phyloP scores from a whole-genome alignment of 2,888 invertebrate genomes.

The Drosophila bunnanda region DNA sequence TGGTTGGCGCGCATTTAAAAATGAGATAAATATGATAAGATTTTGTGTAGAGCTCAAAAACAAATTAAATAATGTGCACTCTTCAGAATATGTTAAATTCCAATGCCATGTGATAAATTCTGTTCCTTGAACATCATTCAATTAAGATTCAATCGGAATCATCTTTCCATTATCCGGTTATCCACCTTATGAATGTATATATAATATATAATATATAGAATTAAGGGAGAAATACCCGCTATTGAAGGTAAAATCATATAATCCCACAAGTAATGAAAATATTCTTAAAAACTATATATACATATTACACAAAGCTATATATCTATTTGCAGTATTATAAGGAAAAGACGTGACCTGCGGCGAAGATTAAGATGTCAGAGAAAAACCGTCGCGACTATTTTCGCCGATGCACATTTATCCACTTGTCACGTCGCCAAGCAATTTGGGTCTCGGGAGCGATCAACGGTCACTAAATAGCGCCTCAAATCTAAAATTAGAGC shows the following conservation, averaged over 20 bases:
- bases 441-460: conserved; percentile 25
- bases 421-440: conserved; percentile 66
- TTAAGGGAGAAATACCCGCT: background rate
- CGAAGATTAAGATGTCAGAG: conserved; percentile 22
- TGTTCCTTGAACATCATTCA: background rate
- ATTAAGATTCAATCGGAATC: background rate
- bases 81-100: background rate
- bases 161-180: background rate
- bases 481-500: conserved; percentile 38
- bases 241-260: too few relatives aligned
- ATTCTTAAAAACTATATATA: background rate
- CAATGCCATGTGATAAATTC: accelerated
- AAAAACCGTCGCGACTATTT: conserved; percentile 21
- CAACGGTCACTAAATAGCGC: conserved; percentile 32
- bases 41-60: background rate
- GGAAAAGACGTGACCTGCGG: conserved; percentile 15
- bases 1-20: background rate
- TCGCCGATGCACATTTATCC: conserved; percentile 14
- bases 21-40: accelerated
- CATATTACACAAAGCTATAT: background rate
- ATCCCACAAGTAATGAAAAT: background rate
- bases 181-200: background rate
- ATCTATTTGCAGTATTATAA: background rate
- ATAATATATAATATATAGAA: too few relatives aligned
- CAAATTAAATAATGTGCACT: background rate